A percentile compares a stretch with the other conserved stretches of the same genome.
These are phyloP conservation scores for Morinoia aosen DNA, from an alignment of 2,888 invertebrate genomes.

Conservation along the genomic window DNA sequence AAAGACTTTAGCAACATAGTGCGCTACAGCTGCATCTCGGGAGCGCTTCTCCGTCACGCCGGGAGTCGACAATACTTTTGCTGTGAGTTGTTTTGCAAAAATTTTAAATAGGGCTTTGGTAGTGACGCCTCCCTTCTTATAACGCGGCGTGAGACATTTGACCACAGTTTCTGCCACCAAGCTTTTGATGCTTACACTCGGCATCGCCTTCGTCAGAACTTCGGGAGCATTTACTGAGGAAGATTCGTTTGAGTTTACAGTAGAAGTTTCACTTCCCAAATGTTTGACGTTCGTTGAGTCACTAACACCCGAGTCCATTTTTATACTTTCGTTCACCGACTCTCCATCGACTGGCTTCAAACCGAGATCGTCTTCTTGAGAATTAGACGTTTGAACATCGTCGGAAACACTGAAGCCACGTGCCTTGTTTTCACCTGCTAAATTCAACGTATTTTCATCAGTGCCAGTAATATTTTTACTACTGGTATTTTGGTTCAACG, in stretches of 20 bases:
- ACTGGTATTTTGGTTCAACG: neutral
- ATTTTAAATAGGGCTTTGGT: conserved; percentile 63
- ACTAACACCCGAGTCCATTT: neutral
- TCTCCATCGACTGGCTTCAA: neutral
- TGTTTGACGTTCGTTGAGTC: neutral
- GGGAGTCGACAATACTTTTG: neutral
- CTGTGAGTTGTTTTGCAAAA: conserved; percentile 57
- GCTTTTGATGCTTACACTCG: conserved; percentile 40
- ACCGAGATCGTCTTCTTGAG: neutral
- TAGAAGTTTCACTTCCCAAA: neutral
- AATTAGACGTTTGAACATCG: neutral
- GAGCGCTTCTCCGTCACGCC: conserved; percentile 25
- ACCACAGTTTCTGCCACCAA: conserved; percentile 63
- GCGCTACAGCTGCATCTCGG: conserved; percentile 26
- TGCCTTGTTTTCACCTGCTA: neutral
- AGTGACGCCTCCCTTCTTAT: conserved; percentile 56
- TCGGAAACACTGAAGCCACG: neutral
- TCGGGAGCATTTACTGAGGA: neutral
- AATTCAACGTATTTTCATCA: neutral
- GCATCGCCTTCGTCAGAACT: neutral
- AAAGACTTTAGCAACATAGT: conserved; percentile 20
- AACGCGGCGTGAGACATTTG: conserved; percentile 65
- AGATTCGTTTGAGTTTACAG: neutral
- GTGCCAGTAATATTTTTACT: neutral
- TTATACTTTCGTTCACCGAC: neutral